Percentiles rank a stretch among this genome's conserved stretches.
These are phyloP conservation scores for Mus minutoides DNA, from an alignment of 2,797 vertebrate genomes.

Conservation along the genomic window DNA sequence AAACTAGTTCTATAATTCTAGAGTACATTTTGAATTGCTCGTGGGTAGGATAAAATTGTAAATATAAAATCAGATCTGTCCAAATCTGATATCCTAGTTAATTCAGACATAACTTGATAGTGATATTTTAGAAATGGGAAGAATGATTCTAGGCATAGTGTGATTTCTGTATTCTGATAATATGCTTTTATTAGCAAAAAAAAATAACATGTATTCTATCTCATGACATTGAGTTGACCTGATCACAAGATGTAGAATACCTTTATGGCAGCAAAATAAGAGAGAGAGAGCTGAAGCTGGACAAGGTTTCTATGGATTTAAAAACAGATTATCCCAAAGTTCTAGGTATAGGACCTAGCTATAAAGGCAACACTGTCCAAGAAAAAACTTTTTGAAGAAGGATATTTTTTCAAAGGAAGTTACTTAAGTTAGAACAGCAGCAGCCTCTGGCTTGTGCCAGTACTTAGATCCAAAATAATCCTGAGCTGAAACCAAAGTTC, in stretches of 20 bases:
- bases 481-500: background rate
- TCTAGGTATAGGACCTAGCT: rapidly evolving
- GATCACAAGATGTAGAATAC: background rate
- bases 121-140: background rate
- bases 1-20: conserved; percentile 12
- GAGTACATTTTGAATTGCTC: conserved; percentile 15
- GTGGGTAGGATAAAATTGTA: background rate
- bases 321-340: background rate
- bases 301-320: background rate
- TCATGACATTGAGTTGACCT: too few species aligned
- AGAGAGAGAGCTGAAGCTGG: background rate
- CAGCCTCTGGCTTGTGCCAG: background rate
- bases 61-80: conserved; percentile 4
- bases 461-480: background rate
- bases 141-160: background rate
- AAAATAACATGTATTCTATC: background rate
- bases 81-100: background rate
- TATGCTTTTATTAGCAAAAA: conserved; percentile 68
- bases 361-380: background rate
- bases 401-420: background rate
- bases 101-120: background rate
- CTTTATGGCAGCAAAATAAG: background rate
- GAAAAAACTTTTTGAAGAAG: background rate
- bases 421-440: background rate
- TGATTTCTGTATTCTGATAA: background rate